A percentile compares a stretch with the other conserved stretches of the same genome.
Conservation (phyloP, 2,888 invertebrate species). For the Habroteleia sp. region DNA sequence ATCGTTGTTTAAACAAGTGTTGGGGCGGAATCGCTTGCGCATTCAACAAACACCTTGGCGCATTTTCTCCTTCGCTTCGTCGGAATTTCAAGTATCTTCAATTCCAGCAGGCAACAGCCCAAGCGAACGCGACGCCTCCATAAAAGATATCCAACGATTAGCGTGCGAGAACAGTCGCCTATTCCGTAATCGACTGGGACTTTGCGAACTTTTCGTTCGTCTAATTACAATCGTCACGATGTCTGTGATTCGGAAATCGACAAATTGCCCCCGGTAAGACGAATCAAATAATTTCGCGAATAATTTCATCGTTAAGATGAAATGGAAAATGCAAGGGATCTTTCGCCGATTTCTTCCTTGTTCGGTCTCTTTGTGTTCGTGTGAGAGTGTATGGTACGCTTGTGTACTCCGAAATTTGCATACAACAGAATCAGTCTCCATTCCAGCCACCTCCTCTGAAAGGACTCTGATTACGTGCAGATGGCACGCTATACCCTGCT, state of each 20-base stretch:
- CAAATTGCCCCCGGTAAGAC: conserved; percentile 23
- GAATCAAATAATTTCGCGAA: conserved; percentile 31
- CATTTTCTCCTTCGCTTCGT: conserved; percentile 66
- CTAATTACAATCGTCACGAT: conserved; percentile 48
- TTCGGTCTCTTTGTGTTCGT: conserved; percentile 3
- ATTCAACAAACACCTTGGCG: conserved; percentile 63
- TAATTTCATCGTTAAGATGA: conserved; percentile 37
- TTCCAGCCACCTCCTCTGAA: conserved; percentile 57
- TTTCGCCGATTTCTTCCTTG: conserved; percentile 39
- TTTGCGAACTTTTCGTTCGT: conserved; percentile 37
- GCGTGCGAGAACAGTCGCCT: conserved; percentile 13
- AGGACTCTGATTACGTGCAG: conserved; percentile 62
- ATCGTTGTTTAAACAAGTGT: conserved; percentile 52
- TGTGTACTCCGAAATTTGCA: conserved; percentile 53
- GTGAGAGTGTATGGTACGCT: neutral
- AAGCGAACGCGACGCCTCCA: conserved; percentile 18
- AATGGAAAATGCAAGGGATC: conserved; percentile 41
- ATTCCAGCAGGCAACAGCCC: conserved; percentile 62
- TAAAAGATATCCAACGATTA: conserved; percentile 52
- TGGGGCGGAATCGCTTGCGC: conserved; percentile 40
- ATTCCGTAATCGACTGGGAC: conserved; percentile 35
- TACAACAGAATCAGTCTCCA: conserved; percentile 59
- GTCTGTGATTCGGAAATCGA: conserved; percentile 26
- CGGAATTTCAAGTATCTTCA: conserved; percentile 71
- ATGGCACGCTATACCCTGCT: conserved; percentile 47